Evolutionary conservation across 2,113 vertebrate genomes (phyloP).

Genomic region (Corapipo altera): DNA sequence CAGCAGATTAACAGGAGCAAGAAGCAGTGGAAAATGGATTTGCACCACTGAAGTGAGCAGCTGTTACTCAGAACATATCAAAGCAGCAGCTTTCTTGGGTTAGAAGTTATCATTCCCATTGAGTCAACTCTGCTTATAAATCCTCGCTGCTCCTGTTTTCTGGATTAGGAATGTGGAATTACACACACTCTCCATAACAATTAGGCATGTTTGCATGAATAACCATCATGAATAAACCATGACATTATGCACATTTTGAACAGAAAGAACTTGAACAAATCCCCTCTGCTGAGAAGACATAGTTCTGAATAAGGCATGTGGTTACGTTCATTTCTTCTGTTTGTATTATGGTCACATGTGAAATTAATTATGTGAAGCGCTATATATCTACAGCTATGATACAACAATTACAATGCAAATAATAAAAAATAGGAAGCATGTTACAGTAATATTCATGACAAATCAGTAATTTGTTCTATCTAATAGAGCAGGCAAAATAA

Average conservation of each 20-base stretch:
- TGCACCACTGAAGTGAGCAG: conserved; percentile 1
- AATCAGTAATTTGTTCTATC: conserved; percentile 6
- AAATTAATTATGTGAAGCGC: background rate
- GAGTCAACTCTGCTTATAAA: background rate
- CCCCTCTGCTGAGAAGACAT: background rate
- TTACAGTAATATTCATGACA: background rate
- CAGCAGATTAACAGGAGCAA: background rate
- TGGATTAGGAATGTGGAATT: background rate
- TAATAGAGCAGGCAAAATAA: background rate
- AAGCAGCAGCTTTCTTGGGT: background rate
- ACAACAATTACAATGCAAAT: background rate
- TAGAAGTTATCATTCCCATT: background rate
- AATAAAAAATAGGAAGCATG: background rate
- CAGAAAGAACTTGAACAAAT: conserved; percentile 16
- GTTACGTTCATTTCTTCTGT: background rate
- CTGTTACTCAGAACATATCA: background rate
- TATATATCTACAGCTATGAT: background rate
- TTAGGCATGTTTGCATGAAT: background rate
- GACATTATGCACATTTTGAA: conserved; percentile 20
- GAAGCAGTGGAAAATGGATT: conserved; percentile 15
- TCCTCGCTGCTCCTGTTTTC: background rate
- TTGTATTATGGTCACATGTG: background rate
- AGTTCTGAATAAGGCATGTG: background rate
- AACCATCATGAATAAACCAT: conserved; percentile 29
- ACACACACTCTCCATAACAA: background rate